phyloP scores from a whole-genome alignment of 2,113 vertebrate genomes.

The Erpornis zantholeuca region DNA sequence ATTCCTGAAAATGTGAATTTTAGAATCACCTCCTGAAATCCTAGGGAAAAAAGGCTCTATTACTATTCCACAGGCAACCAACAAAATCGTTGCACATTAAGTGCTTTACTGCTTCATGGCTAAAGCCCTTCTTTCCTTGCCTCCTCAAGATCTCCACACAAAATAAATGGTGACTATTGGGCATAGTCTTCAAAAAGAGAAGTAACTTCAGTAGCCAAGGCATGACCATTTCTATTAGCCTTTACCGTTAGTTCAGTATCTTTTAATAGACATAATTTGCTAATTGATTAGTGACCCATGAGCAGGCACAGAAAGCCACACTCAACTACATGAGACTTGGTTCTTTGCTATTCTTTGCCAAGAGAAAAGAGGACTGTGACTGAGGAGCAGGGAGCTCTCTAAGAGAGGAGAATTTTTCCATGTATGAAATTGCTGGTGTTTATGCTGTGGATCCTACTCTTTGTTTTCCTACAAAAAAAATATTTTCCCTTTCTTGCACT shows the following conservation, averaged over 20 bases:
- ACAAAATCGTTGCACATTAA: not conserved
- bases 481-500: not conserved
- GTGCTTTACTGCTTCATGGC: not conserved
- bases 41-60: not conserved
- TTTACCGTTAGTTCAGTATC: not conserved
- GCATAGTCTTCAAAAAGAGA: not conserved
- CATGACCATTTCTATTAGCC: not conserved
- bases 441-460: not conserved
- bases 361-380: not conserved
- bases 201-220: not conserved
- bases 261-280: not conserved
- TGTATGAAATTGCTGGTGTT: not conserved
- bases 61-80: not conserved
- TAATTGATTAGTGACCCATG: not conserved
- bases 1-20: not conserved
- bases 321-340: not conserved
- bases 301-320: not conserved
- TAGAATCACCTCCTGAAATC: not conserved
- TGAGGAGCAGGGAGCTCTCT: not conserved
- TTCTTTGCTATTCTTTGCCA: not conserved
- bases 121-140: not conserved
- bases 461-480: not conserved
- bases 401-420: not conserved
- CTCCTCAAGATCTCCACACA: not conserved
- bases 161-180: not conserved